Percentiles rank a stretch among this genome's conserved stretches.
Conservation (phyloP, 2,888 invertebrate species). For the Mythimna impura region DNA sequence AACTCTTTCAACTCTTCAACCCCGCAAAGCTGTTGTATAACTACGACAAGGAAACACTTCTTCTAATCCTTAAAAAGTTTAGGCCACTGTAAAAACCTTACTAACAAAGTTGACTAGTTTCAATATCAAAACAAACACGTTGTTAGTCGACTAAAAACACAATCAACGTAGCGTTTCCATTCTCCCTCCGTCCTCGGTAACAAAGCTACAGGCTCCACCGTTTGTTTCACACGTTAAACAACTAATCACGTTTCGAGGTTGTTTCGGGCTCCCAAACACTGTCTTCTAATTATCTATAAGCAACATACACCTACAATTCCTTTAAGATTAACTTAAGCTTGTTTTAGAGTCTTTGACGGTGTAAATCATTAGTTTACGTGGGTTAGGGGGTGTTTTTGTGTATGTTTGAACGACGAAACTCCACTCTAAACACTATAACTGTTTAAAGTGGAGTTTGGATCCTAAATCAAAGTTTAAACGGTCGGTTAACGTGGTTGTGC, state of each 20-base stretch:
- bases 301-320: conserved; percentile 13
- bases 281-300: conserved; percentile 57
- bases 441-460: background rate
- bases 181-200: conserved; percentile 37
- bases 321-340: conserved; percentile 40
- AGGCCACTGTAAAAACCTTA: no score
- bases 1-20: no score
- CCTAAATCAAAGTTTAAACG: no score
- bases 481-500: no score
- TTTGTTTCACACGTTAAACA: conserved; percentile 73
- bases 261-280: conserved; percentile 49
- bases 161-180: conserved; percentile 31
- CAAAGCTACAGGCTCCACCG: conserved; percentile 59
- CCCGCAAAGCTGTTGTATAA: no score
- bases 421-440: background rate
- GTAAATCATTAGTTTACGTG: conserved; percentile 22
- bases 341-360: conserved; percentile 8
- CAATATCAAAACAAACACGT: background rate
- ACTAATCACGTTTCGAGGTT: conserved; percentile 63
- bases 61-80: no score
- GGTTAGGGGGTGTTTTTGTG: background rate
- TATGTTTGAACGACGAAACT: background rate
- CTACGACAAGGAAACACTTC: no score
- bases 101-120: no score
- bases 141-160: background rate